Evolutionary conservation across 1,140 invertebrate genomes (phyloP).

Genomic region (Halesus radiatus): DNA sequence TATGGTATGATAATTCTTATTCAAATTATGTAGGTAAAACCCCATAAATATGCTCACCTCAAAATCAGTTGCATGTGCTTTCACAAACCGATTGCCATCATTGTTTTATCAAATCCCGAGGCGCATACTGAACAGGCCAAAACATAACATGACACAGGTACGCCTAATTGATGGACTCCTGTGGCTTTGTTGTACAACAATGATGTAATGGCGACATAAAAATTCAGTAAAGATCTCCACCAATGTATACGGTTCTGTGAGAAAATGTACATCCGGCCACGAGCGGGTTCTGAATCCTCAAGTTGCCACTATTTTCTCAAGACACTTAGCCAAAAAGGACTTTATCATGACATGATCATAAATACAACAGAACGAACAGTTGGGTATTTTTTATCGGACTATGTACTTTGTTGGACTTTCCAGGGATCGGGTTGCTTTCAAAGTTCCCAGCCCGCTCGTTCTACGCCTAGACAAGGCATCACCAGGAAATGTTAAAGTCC

Average conservation of each 20-base stretch:
- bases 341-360: too few species aligned
- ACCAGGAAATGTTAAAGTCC: constrained; percentile 19
- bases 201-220: constrained; percentile 48
- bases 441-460: constrained; percentile 25
- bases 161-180: constrained; percentile 14
- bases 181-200: constrained; percentile 12
- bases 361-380: background rate
- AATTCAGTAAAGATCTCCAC: constrained; percentile 44
- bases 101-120: background rate
- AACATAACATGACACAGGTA: background rate
- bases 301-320: background rate
- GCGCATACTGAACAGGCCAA: constrained; percentile 1
- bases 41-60: background rate
- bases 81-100: too few species aligned
- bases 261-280: constrained; percentile 52
- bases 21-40: background rate
- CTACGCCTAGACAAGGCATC: background rate
- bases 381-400: background rate
- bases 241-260: constrained; percentile 25
- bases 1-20: background rate
- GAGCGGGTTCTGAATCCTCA: background rate
- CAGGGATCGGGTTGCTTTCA: background rate
- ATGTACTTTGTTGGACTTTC: background rate
- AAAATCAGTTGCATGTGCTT: too few species aligned
- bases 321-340: constrained; percentile 12